A percentile compares a stretch with the other conserved stretches of the same genome.
phyloP scores from a whole-genome alignment of 2,113 vertebrate genomes.

The Sinosuthora webbiana region DNA sequence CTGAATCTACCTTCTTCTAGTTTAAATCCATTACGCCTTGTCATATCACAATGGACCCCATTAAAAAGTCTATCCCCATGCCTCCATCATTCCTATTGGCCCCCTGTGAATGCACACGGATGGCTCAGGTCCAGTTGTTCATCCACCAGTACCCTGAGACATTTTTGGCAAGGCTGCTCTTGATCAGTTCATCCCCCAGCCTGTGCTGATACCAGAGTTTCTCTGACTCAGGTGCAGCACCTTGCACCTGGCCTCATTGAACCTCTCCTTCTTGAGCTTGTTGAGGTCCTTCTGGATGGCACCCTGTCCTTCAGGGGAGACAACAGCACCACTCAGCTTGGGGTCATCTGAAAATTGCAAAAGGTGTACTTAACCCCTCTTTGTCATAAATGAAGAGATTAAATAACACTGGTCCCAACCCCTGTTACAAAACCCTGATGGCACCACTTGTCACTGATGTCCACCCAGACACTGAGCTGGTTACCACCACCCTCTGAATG shows the following conservation, averaged over 20 bases:
- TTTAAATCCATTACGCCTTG: not conserved
- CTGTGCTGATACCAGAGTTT: not conserved
- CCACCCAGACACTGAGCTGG: not conserved
- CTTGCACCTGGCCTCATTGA: not conserved
- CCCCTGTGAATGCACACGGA: not conserved
- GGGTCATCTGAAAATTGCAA: not conserved
- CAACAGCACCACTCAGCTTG: not conserved
- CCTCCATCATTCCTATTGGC: not conserved
- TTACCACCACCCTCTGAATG: not conserved
- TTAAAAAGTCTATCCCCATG: not conserved
- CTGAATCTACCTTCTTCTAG: not conserved
- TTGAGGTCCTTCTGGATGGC: not conserved
- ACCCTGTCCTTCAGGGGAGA: not conserved
- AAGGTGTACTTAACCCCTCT: not conserved
- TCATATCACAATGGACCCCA: not conserved
- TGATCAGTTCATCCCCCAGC: not conserved
- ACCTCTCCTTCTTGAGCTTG: not conserved
- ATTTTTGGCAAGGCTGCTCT: not conserved
- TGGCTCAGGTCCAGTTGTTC: not conserved
- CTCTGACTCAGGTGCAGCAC: not conserved
- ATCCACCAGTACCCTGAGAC: fast-evolving
- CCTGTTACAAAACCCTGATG: no score
- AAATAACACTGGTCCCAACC: not conserved
- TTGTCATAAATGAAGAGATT: not conserved
- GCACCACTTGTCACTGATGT: not conserved